A percentile compares a stretch with the other conserved stretches of the same genome.
These are phyloP conservation scores for Loris lydekkerianus DNA, from an alignment of 2,797 vertebrate genomes.

Conservation along the genomic window DNA sequence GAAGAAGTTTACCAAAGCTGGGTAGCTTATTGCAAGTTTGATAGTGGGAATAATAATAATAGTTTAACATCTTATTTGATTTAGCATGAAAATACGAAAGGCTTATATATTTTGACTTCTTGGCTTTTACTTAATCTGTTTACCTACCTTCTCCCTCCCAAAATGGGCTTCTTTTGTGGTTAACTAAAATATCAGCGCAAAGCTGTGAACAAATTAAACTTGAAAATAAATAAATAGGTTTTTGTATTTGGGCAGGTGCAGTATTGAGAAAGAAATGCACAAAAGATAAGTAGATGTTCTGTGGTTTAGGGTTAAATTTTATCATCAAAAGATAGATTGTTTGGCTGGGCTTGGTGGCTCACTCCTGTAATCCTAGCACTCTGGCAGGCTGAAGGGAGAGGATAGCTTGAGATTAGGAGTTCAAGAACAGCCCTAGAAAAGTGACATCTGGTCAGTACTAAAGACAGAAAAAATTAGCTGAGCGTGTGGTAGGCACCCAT, in stretches of 20 bases:
- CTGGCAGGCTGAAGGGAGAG: no score
- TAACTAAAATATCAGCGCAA: slow-evolving; percentile 42
- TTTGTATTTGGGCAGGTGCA: slow-evolving; percentile 4
- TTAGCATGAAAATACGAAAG: slow-evolving; percentile 43
- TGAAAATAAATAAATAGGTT: slow-evolving; percentile 16
- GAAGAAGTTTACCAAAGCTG: neutral
- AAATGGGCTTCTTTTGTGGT: neutral
- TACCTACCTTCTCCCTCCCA: neutral
- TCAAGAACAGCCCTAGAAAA: no score
- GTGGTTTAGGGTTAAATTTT: slow-evolving; percentile 7
- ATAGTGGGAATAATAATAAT: neutral
- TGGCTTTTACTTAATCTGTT: slow-evolving; percentile 17
- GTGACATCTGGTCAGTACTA: no score
- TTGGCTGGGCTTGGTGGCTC: no score
- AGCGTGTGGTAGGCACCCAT: no score
- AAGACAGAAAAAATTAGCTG: no score
- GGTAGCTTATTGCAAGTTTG: neutral
- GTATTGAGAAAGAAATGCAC: neutral
- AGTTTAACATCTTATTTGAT: neutral
- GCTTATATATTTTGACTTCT: neutral
- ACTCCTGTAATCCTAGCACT: no score
- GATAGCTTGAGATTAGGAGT: no score
- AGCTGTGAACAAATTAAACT: neutral
- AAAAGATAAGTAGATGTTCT: neutral
- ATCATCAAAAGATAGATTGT: neutral